These are phyloP conservation scores for Dendrolimus houi DNA, from an alignment of 2,888 invertebrate genomes.

Conservation along the genomic window DNA sequence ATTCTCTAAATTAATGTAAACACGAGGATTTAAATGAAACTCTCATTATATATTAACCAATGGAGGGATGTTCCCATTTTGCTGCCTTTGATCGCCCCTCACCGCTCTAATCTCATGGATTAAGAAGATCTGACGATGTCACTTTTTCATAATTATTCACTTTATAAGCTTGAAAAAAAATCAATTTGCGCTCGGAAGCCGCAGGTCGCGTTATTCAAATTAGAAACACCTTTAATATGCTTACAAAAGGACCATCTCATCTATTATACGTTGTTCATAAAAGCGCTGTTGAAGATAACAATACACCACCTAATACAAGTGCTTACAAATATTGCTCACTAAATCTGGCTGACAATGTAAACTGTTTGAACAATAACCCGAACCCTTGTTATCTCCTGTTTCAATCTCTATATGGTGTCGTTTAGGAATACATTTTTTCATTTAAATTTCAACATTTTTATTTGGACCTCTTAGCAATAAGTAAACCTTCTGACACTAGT, in stretches of 20 bases:
- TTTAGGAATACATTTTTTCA: no score
- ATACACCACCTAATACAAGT: background rate
- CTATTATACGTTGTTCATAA: conserved; percentile 9
- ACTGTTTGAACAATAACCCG: no score
- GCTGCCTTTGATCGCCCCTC: conserved; percentile 57
- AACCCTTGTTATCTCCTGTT: no score
- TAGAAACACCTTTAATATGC: background rate
- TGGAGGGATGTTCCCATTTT: conserved; percentile 44
- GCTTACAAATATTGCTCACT: background rate
- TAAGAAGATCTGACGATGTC: conserved; percentile 49
- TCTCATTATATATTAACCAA: conserved; percentile 70
- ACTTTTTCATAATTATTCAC: conserved; percentile 64
- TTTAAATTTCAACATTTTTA: no score
- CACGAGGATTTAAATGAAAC: conserved; percentile 48
- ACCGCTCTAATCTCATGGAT: conserved; percentile 48
- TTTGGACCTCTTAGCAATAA: no score
- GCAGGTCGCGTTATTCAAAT: background rate
- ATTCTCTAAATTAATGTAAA: conserved; percentile 63
- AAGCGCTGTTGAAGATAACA: background rate
- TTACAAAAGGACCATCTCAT: background rate
- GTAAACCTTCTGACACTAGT: no score
- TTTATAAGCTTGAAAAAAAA: conserved; percentile 51
- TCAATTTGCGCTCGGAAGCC: conserved; percentile 33
- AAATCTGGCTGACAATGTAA: background rate
- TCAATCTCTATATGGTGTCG: no score